Percentiles rank a stretch among this genome's conserved stretches.
These are phyloP conservation scores for Cathartes aura DNA, from an alignment of 2,113 vertebrate genomes.

Conservation along the genomic window DNA sequence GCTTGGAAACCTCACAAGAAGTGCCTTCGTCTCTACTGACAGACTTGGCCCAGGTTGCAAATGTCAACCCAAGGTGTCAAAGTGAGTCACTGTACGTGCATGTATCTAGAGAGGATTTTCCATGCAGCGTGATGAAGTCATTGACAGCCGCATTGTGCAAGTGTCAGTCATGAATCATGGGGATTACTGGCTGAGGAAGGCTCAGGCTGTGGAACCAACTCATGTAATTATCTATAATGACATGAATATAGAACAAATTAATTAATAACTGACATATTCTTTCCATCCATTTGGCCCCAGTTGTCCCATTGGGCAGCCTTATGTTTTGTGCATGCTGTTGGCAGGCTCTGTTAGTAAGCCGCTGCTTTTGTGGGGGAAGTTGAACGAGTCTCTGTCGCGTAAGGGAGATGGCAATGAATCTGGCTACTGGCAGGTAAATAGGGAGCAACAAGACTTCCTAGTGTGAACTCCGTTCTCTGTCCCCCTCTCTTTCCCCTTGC, in stretches of 20 bases:
- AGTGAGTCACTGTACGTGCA: background rate
- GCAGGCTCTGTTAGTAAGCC: background rate
- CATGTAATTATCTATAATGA: slow-evolving; percentile 25
- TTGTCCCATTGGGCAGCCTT: background rate
- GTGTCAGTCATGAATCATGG: background rate
- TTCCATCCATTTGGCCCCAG: background rate
- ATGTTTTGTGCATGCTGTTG: background rate
- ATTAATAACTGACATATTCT: slow-evolving; percentile 23
- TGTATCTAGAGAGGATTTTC: slow-evolving; percentile 41
- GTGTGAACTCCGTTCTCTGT: background rate
- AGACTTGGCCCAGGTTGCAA: slow-evolving; percentile 12
- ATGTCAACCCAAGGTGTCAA: slow-evolving; percentile 37
- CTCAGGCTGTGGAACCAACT: slow-evolving; percentile 3
- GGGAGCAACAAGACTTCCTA: background rate
- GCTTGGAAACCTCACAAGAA: slow-evolving; percentile 20
- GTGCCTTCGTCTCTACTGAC: background rate
- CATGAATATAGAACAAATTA: slow-evolving; percentile 40
- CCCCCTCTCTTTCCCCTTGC: background rate
- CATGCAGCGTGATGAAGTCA: slow-evolving; percentile 24
- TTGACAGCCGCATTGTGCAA: slow-evolving; percentile 19
- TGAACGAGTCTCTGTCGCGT: background rate
- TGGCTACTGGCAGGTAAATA: background rate
- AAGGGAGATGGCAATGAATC: background rate
- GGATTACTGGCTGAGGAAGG: background rate
- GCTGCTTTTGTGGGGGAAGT: background rate